Percentiles rank a stretch among this genome's conserved stretches.
phyloP scores from a whole-genome alignment of 2,888 invertebrate genomes.

The Macrosoma leucophasiata region DNA sequence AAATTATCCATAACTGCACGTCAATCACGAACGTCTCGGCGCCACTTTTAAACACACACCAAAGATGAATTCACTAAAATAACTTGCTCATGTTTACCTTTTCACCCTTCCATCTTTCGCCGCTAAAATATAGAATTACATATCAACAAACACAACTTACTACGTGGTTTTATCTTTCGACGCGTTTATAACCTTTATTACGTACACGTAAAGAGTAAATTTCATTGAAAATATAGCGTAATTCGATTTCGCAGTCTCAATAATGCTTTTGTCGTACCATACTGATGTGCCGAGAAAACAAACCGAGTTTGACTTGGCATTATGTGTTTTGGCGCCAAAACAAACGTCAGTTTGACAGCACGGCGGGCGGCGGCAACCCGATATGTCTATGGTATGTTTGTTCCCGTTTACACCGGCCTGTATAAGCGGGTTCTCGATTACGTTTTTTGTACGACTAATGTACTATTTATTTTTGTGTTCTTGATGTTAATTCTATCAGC shows the following conservation, averaged over 20 bases:
- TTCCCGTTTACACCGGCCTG: slow-evolving; percentile 62
- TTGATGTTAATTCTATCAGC: slow-evolving; percentile 23
- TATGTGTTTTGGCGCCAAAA: slow-evolving; percentile 76
- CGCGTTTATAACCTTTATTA: slow-evolving; percentile 19
- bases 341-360: slow-evolving; percentile 74
- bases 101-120: slow-evolving; percentile 70
- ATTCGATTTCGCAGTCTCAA: slow-evolving; percentile 30
- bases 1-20: slow-evolving; percentile 51
- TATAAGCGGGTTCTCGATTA: slow-evolving; percentile 69
- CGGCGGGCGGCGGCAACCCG: slow-evolving; percentile 71
- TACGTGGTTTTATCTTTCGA: slow-evolving; percentile 13
- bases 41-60: slow-evolving; percentile 66
- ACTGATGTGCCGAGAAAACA: slow-evolving; percentile 72
- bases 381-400: slow-evolving; percentile 65
- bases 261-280: slow-evolving; percentile 42
- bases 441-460: slow-evolving; percentile 39
- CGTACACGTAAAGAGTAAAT: slow-evolving; percentile 35
- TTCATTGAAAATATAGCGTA: slow-evolving; percentile 26
- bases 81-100: slow-evolving; percentile 67
- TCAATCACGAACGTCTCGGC: slow-evolving; percentile 59
- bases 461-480: slow-evolving; percentile 34
- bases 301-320: slow-evolving; percentile 67
- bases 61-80: slow-evolving; percentile 71
- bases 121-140: slow-evolving; percentile 73
- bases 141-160: slow-evolving; percentile 42